Evolutionary conservation across 2,113 vertebrate genomes (phyloP).

Genomic region (human): GRCh38 chr3:81687001-81687500

Average conservation of each 20-base stretch:
- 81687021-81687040: background rate
- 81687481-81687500: background rate
- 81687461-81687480: background rate
- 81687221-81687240: background rate
- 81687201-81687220: background rate
- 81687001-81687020: background rate
- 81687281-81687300: background rate
- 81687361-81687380: background rate
- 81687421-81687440: background rate
- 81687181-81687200: background rate
- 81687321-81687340: background rate
- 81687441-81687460: background rate
- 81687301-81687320: background rate
- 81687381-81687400: background rate
- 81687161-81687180: background rate
- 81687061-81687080: background rate
- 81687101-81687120: background rate
- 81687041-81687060: background rate
- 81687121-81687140: background rate
- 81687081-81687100: background rate
- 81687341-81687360: background rate
- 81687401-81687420: background rate
- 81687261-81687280: background rate
- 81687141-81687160: background rate
- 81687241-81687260: background rate